A percentile compares a stretch with the other conserved stretches of the same genome.
Conservation (phyloP, 2,888 invertebrate genomes). For the Apamea crenata region DNA sequence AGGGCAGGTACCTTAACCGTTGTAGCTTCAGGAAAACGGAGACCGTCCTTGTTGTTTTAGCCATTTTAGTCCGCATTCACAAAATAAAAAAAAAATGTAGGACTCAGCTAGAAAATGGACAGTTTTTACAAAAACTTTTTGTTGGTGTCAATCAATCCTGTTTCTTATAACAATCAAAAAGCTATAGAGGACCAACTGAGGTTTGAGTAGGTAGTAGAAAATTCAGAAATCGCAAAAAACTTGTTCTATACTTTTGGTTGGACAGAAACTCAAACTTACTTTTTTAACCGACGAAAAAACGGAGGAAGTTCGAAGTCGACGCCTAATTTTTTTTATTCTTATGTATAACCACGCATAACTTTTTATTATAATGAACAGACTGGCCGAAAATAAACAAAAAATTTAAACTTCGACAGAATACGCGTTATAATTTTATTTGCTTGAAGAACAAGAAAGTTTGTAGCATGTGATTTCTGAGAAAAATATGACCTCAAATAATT, state of each 20-base stretch:
- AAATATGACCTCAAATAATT: neutral
- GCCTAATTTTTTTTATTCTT: too few relatives aligned
- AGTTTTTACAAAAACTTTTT: too few relatives aligned
- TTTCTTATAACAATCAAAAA: neutral
- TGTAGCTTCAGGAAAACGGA: too few relatives aligned
- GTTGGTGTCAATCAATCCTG: neutral
- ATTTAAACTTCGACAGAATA: neutral
- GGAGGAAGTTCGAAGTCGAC: too few relatives aligned
- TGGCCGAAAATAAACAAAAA: neutral
- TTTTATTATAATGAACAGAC: neutral
- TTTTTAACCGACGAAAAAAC: too few relatives aligned
- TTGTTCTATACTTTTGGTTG: neutral
- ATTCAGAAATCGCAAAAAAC: neutral
- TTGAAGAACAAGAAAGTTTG: neutral
- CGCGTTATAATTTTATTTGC: neutral
- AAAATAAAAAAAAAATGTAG: too few relatives aligned
- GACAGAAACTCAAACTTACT: neutral
- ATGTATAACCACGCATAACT: too few relatives aligned
- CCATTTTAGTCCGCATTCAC: too few relatives aligned
- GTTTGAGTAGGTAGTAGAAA: neutral
- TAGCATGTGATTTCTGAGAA: neutral
- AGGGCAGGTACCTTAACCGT: too few relatives aligned
- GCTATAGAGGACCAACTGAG: neutral
- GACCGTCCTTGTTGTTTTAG: too few relatives aligned
- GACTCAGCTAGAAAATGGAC: too few relatives aligned